Percentiles rank a stretch among this genome's conserved stretches.
These are phyloP conservation scores for Callinectes sapidus DNA, from an alignment of 2,888 invertebrate genomes.

Conservation along the genomic window DNA sequence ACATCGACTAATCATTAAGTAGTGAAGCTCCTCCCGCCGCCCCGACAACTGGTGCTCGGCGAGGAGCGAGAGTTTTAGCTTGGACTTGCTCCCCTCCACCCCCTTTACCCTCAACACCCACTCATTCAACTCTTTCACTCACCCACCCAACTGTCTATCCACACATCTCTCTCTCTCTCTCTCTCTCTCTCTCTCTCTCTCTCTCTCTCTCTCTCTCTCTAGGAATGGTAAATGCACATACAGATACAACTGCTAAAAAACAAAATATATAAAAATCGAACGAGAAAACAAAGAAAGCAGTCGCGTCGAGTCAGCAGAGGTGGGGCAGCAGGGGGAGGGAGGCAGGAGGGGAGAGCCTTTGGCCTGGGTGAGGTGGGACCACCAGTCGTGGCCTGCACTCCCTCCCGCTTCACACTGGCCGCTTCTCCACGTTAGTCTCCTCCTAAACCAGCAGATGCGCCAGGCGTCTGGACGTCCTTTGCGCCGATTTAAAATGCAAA, in stretches of 20 bases:
- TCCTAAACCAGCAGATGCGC: conserved; percentile 27
- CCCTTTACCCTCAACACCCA: neutral
- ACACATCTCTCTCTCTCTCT: conserved; percentile 1
- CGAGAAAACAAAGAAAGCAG: neutral
- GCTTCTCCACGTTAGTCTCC: conserved; percentile 17
- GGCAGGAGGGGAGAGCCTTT: neutral
- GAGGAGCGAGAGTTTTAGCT: neutral
- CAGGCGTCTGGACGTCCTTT: conserved; percentile 7
- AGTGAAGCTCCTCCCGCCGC: neutral
- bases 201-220: conserved; percentile 30
- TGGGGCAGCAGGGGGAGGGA: neutral
- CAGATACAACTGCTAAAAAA: neutral
- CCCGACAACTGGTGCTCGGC: neutral
- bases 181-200: conserved; percentile 23
- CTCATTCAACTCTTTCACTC: neutral
- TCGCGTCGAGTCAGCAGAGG: neutral
- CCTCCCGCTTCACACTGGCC: neutral
- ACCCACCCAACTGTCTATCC: neutral
- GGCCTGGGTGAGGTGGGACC: neutral
- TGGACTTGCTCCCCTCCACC: neutral
- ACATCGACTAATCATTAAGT: neutral
- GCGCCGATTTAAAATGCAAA: conserved; percentile 42
- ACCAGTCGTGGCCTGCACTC: conserved; percentile 14
- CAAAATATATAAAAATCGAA: neutral
- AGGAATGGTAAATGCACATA: neutral